Conservation (phyloP, 2,797 vertebrate genomes). For the Astyanax mexicanus region DNA sequence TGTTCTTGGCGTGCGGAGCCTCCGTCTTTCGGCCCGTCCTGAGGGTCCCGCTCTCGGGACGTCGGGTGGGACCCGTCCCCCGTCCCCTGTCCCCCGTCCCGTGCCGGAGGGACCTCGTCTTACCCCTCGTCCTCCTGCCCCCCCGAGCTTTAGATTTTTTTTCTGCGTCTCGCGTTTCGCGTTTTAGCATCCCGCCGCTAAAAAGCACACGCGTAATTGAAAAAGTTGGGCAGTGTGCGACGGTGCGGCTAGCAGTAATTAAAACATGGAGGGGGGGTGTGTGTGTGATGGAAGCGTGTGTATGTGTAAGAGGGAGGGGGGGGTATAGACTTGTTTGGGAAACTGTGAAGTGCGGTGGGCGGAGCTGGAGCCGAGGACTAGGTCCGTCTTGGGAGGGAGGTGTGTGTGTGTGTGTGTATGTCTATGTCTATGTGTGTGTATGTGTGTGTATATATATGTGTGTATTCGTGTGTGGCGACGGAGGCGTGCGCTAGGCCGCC, state of each 20-base stretch:
- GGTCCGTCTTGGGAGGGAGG: slow-evolving; percentile 54
- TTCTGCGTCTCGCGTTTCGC: slow-evolving; percentile 24
- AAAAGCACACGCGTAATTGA: slow-evolving; percentile 64
- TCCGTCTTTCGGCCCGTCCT: slow-evolving; percentile 46
- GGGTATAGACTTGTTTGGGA: slow-evolving; percentile 85
- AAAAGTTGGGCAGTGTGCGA: slow-evolving; percentile 58
- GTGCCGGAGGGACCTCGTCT: slow-evolving; percentile 46
- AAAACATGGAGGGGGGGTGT: slow-evolving; percentile 48
- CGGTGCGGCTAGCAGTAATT: slow-evolving; percentile 59
- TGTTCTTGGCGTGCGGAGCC: slow-evolving; percentile 75
- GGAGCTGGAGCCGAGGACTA: slow-evolving; percentile 62
- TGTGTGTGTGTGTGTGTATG: slow-evolving; percentile 43
- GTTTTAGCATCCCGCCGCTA: slow-evolving; percentile 43
- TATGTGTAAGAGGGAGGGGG: slow-evolving; percentile 42
- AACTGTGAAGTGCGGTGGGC: slow-evolving; percentile 81
- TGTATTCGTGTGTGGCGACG: slow-evolving; percentile 36
- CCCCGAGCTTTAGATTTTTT: too few species aligned
- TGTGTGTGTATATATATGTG: slow-evolving; percentile 50
- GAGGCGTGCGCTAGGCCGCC: slow-evolving; percentile 54
- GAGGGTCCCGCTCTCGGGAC: slow-evolving; percentile 50
- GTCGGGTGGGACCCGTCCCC: slow-evolving; percentile 56
- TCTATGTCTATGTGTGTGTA: too few species aligned
- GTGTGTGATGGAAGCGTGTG: slow-evolving; percentile 30
- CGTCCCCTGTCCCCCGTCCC: slow-evolving; percentile 46
- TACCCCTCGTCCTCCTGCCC: slow-evolving; percentile 7